These are phyloP conservation scores for Trichonephila clavata DNA, from an alignment of 1,140 invertebrate species.

Conservation along the genomic window DNA sequence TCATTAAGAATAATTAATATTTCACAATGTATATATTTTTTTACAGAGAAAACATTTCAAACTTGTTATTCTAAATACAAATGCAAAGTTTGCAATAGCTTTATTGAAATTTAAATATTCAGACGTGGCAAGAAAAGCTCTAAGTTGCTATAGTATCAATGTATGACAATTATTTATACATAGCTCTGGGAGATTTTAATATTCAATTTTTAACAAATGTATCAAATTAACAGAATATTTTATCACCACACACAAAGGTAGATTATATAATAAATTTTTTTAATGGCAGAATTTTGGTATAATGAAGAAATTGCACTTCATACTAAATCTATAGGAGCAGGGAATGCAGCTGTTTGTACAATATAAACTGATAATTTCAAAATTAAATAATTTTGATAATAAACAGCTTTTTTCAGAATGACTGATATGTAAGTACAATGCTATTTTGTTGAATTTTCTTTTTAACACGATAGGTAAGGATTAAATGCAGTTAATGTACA, in stretches of 20 bases:
- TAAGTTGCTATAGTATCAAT: background rate
- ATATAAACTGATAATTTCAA: background rate
- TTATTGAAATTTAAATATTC: background rate
- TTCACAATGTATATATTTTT: background rate
- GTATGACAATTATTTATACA: too few species aligned
- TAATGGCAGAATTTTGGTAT: too few species aligned
- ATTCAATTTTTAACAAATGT: background rate
- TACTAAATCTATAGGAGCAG: too few species aligned
- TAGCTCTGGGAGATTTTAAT: background rate
- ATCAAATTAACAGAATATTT: background rate
- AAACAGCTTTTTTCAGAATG: background rate
- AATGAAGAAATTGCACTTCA: too few species aligned
- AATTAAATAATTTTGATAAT: background rate
- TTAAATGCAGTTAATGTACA: conserved; percentile 11
- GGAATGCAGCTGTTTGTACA: too few species aligned
- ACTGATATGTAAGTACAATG: conserved; percentile 51
- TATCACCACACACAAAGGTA: background rate
- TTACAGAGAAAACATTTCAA: background rate
- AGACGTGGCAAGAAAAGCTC: background rate
- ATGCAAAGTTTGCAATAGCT: background rate
- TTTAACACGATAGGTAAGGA: background rate
- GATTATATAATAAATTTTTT: too few species aligned
- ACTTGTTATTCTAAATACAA: background rate
- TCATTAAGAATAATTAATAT: background rate
- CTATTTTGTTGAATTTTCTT: background rate